Percentiles rank a stretch among this genome's conserved stretches.
Evolutionary conservation across 2,113 vertebrate genomes (phyloP).

Genomic region (Coracopsis vasa): DNA sequence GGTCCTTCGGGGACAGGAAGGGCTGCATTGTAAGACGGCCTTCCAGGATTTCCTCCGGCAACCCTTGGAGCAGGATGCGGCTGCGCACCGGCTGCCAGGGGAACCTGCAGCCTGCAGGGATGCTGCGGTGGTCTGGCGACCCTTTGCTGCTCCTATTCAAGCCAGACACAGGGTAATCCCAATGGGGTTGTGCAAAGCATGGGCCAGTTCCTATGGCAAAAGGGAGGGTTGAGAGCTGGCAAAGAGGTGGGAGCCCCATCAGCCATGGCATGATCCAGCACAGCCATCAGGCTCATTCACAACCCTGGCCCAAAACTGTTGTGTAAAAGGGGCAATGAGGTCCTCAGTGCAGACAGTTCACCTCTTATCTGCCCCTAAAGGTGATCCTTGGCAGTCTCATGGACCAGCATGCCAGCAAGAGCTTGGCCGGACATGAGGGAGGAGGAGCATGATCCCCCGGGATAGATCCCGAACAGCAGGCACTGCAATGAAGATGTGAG

Average conservation of each 20-base stretch:
- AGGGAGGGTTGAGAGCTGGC: not conserved
- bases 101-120: not conserved
- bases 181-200: not conserved
- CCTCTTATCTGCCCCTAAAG: not conserved
- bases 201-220: rapidly evolving
- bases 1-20: slow-evolving; percentile 37
- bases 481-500: not conserved
- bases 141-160: not conserved
- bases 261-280: not conserved
- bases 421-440: rapidly evolving
- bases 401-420: not conserved
- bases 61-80: not conserved
- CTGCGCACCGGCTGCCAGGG: not conserved
- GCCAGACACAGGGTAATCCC: not conserved
- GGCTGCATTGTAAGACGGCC: slow-evolving; percentile 46
- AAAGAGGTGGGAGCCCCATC: not conserved
- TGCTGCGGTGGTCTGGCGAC: not conserved
- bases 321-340: rapidly evolving
- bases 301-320: not conserved
- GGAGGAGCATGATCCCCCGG: rapidly evolving
- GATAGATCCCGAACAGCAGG: rapidly evolving
- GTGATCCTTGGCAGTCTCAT: not conserved
- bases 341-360: not conserved
- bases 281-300: not conserved
- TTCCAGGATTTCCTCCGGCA: slow-evolving; percentile 62